These are phyloP conservation scores for Diprion similis DNA, from an alignment of 1,140 invertebrate species.

Conservation along the genomic window DNA sequence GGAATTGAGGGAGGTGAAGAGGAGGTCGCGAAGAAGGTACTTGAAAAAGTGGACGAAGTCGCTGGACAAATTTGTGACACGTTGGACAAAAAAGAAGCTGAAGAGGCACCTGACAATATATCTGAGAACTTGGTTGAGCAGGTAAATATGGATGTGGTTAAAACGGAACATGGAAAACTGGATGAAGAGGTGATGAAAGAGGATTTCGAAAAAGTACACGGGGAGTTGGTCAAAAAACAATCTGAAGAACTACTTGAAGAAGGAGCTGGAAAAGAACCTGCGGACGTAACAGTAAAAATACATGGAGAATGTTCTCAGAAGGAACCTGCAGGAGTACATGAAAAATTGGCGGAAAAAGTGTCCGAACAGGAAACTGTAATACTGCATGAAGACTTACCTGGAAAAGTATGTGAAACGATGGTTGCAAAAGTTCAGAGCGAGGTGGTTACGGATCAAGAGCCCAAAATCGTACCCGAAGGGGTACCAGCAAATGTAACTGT, in stretches of 20 bases:
- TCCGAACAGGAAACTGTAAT: not conserved
- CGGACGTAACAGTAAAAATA: not conserved
- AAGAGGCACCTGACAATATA: not conserved
- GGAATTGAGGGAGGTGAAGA: not conserved
- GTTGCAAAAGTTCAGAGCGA: not conserved
- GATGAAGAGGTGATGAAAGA: constrained; percentile 13
- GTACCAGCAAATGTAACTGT: not conserved
- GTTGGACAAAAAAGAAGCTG: not conserved
- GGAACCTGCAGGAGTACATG: not conserved
- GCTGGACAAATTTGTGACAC: not conserved
- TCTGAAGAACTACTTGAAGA: not conserved
- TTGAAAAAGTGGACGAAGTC: constrained; percentile 14
- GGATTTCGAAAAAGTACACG: constrained; percentile 4
- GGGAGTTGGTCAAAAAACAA: not conserved
- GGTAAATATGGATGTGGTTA: not conserved
- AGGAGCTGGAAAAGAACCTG: not conserved
- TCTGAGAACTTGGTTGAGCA: not conserved
- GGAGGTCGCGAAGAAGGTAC: constrained; percentile 27
- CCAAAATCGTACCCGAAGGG: not conserved
- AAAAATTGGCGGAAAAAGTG: not conserved
- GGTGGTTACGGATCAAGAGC: not conserved
- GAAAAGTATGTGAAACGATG: not conserved
- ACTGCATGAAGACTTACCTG: not conserved
- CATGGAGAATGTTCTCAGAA: not conserved
- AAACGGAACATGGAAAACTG: not conserved